phyloP scores from a whole-genome alignment of 2,888 invertebrate species.

The Linyphia triangularis region DNA sequence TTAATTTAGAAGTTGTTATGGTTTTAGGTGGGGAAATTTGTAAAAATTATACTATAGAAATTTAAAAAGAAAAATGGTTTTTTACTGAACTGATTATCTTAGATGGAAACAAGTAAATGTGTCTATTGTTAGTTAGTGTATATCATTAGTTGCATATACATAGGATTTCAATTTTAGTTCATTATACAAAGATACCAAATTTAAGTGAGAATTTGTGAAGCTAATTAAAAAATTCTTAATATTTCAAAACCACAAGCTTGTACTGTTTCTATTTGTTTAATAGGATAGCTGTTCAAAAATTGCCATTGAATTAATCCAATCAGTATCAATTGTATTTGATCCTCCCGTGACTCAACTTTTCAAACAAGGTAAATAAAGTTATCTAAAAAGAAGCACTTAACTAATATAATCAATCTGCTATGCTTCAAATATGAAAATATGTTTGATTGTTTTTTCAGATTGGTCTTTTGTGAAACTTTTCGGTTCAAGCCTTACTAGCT shows the following conservation, averaged over 20 bases:
- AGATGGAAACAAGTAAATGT: too few species aligned
- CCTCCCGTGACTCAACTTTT: conserved; percentile 83
- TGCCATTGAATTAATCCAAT: conserved; percentile 89
- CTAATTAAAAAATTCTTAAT: conserved; percentile 5
- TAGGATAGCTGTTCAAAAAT: conserved; percentile 83
- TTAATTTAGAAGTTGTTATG: too few species aligned
- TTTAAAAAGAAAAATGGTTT: too few species aligned
- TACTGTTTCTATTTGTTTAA: conserved; percentile 37
- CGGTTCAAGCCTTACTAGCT: conserved; percentile 89
- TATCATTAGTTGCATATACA: too few species aligned
- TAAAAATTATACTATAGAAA: too few species aligned
- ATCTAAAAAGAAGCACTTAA: neutral
- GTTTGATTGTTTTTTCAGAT: conserved; percentile 82
- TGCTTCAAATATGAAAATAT: neutral
- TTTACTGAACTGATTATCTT: too few species aligned
- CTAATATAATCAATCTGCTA: neutral
- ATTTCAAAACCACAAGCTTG: too few species aligned
- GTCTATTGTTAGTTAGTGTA: too few species aligned
- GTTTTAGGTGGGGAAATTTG: too few species aligned
- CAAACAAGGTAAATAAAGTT: conserved; percentile 70
- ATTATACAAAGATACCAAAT: too few species aligned
- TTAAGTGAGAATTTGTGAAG: too few species aligned
- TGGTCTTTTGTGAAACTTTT: conserved; percentile 93
- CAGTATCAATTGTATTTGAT: conserved; percentile 93
- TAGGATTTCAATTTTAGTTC: too few species aligned